phyloP scores from a whole-genome alignment of 2,888 invertebrate genomes.

The Mesorhabditis spiculigera region DNA sequence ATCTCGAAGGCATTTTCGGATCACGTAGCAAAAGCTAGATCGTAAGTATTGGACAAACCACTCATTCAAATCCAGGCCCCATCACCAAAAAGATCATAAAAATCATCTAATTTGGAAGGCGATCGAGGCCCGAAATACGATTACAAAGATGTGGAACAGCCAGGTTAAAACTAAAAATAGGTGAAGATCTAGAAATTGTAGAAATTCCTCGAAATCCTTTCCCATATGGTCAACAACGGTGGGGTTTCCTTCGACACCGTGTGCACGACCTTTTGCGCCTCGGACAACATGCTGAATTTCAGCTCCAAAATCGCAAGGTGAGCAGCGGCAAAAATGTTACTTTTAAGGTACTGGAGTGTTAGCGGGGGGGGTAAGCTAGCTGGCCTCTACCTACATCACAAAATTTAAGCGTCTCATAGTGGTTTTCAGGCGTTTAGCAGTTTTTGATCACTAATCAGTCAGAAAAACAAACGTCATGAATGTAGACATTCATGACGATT shows the following conservation, averaged over 20 bases:
- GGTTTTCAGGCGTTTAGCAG: too few species aligned
- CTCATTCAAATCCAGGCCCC: background rate
- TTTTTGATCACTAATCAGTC: too few species aligned
- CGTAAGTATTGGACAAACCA: background rate
- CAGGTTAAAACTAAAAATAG: background rate
- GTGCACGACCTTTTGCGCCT: background rate
- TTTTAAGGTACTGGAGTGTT: too few species aligned
- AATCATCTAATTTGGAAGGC: slow-evolving; percentile 2
- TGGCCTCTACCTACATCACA: too few species aligned
- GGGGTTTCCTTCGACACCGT: background rate
- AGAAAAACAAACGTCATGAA: too few species aligned
- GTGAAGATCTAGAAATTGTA: background rate
- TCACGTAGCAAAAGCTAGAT: background rate
- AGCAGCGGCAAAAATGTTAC: background rate
- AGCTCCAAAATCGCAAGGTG: background rate
- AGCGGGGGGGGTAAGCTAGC: too few species aligned
- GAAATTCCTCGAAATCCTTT: background rate
- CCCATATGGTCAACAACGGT: background rate
- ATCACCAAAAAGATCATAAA: background rate
- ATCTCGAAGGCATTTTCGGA: background rate
- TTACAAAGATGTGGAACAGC: slow-evolving; percentile 3
- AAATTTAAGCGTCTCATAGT: too few species aligned
- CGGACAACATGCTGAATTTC: background rate
- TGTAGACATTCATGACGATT: too few species aligned
- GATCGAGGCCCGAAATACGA: slow-evolving; percentile 2